Percentiles rank a stretch among this genome's conserved stretches.
These are phyloP conservation scores for Trinorchestia longiramus DNA, from an alignment of 1,140 invertebrate genomes.

Conservation along the genomic window DNA sequence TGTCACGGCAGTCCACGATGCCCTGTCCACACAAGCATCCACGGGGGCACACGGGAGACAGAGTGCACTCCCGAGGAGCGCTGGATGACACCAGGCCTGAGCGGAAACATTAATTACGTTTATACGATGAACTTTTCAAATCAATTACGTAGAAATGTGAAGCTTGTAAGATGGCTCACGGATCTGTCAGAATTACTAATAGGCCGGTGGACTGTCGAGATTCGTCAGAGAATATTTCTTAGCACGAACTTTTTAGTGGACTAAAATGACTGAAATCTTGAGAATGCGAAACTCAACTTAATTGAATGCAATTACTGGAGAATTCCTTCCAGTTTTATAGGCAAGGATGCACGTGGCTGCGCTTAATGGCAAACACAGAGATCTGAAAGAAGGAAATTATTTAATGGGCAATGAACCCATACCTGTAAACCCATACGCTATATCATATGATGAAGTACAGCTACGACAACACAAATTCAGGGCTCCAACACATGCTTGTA, in stretches of 20 bases:
- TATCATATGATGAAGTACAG: background rate
- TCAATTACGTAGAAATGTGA: background rate
- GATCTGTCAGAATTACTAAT: background rate
- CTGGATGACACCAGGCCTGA: slow-evolving; percentile 64
- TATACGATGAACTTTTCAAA: background rate
- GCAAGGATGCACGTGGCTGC: background rate
- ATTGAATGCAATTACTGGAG: background rate
- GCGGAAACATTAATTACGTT: background rate
- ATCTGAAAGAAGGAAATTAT: background rate
- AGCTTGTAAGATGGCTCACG: background rate
- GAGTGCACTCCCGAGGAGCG: slow-evolving; percentile 59
- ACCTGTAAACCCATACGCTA: background rate
- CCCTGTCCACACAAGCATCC: slow-evolving; percentile 92
- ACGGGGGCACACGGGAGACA: slow-evolving; percentile 80
- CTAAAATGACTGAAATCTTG: background rate
- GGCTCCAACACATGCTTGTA: background rate
- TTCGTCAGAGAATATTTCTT: background rate
- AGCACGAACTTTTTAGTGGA: background rate
- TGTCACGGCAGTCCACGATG: slow-evolving; percentile 95
- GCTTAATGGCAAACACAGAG: background rate
- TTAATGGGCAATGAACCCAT: background rate
- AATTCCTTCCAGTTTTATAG: background rate
- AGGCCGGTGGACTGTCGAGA: background rate
- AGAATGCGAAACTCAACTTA: background rate
- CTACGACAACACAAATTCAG: background rate